phyloP scores from a whole-genome alignment of 2,797 vertebrate species.

The Centroberyx gerrardi region DNA sequence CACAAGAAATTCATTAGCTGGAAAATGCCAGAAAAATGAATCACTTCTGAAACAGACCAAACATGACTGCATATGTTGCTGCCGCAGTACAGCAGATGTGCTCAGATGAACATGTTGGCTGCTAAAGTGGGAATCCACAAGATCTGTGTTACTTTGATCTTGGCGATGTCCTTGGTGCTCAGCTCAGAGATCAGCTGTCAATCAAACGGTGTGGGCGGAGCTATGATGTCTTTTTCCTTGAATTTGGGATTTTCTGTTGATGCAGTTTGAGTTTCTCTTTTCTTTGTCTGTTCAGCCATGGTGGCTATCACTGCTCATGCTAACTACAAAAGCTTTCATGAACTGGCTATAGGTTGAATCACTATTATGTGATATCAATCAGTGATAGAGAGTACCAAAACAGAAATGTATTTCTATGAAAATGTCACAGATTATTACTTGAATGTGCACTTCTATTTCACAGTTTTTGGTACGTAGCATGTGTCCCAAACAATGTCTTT shows the following conservation, averaged over 20 bases:
- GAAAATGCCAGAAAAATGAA: slow-evolving; percentile 69
- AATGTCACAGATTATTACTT: slow-evolving; percentile 16
- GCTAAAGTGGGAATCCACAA: neutral
- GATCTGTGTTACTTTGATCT: too few relatives aligned
- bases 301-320: too few relatives aligned
- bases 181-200: too few relatives aligned
- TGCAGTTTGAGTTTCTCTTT: too few relatives aligned
- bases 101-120: neutral
- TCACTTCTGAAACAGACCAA: slow-evolving; percentile 42
- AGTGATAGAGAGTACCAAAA: neutral
- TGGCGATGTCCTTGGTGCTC: too few relatives aligned
- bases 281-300: too few relatives aligned
- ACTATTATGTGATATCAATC: neutral
- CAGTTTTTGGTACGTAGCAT: neutral
- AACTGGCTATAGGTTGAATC: too few relatives aligned
- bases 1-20: slow-evolving; percentile 60
- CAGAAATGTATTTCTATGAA: neutral
- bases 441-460: slow-evolving; percentile 23
- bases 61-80: slow-evolving; percentile 46
- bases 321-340: too few relatives aligned
- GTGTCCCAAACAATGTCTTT: slow-evolving; percentile 35
- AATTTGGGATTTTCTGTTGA: too few relatives aligned
- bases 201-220: too few relatives aligned
- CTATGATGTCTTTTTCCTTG: too few relatives aligned
- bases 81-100: slow-evolving; percentile 17